Evolutionary conservation across 1,140 invertebrate genomes (phyloP).

Genomic region (Drosophila eugracilis): DNA sequence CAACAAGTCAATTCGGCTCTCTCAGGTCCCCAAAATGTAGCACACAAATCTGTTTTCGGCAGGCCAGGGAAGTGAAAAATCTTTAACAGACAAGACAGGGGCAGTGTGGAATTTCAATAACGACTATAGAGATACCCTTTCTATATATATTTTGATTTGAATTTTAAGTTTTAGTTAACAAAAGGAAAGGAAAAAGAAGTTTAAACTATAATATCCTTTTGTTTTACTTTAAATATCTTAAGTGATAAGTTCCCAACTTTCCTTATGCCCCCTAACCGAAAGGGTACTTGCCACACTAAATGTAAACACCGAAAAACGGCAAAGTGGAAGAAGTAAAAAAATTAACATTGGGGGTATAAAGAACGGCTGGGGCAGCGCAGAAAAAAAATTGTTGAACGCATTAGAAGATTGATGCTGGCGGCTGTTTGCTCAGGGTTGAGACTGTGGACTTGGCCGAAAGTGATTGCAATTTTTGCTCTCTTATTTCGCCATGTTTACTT

Average conservation of each 20-base stretch:
- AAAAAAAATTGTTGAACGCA: conserved; percentile 76
- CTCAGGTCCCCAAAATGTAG: conserved; percentile 59
- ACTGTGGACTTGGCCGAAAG: conserved; percentile 52
- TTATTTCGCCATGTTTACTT: conserved; percentile 74
- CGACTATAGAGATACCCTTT: conserved; percentile 7
- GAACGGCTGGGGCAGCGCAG: conserved; percentile 72
- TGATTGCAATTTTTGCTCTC: conserved; percentile 76
- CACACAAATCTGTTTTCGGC: conserved; percentile 53
- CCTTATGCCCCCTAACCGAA: not conserved
- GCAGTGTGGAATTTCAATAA: not conserved
- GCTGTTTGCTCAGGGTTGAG: conserved; percentile 62
- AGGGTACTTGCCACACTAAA: conserved; percentile 49
- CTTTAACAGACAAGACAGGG: conserved; percentile 26
- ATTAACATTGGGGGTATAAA: conserved; percentile 37
- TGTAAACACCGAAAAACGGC: conserved; percentile 47
- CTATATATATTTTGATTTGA: too few species aligned
- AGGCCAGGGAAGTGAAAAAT: conserved; percentile 40
- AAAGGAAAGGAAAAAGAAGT: too few species aligned
- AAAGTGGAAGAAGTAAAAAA: conserved; percentile 19
- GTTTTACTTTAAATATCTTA: too few species aligned
- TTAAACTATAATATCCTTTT: too few species aligned
- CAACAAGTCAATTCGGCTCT: conserved; percentile 75
- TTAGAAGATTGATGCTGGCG: conserved; percentile 82
- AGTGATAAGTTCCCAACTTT: not conserved
- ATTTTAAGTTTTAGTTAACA: too few species aligned